Base-by-base conservation (phyloP, 2,888 invertebrate genomes). In the Nemotelus pantherinus region DNA sequence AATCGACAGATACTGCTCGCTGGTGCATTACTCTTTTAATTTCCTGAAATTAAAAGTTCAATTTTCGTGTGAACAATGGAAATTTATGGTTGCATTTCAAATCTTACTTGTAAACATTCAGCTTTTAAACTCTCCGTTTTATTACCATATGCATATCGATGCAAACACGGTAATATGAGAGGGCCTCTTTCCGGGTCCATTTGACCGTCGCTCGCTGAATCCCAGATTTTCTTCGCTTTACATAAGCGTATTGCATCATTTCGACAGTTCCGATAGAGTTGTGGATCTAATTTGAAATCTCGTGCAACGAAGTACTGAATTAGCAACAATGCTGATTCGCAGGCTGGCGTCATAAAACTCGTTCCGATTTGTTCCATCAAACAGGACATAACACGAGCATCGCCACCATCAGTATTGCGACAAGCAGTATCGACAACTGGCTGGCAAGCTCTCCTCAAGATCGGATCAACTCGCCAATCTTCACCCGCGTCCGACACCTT, bases 271-370 rank as follows among this genome's bases (percentile, higher is more conserved):
- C 92, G 86, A 85, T 95, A 99, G 63, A 99, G 88, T 82, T 93
- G 93, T 0, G 96, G 94, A 87, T 98, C 97, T 67, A 98, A 88
- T 83, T 95, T 96, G 85, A 96, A 99, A 88, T 99, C 96, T 82
- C 99, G 91, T 0, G 97, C 95, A 80, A 99, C 92, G 87, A 99
- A 99, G 87, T 98, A 99, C 85, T 99, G 98, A 83, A 99, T 96
- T 87, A 98, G 96, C 78, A 99, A 89, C 63, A 99, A 89, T 6
- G 96, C 94, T 80, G 93, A 92, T 88, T 97, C 96, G 89, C 99
- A 99, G 25, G 94, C 93, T 78, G 92, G 91, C 1, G 91, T 93
- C 97, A 99, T 98, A 60, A 91, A 89, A 77, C 91, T 91, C 2
- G 94, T 93, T 57, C 94, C 95, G 70, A 98, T 89, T 84, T 96